Base-by-base conservation (phyloP, 2,797 vertebrate species). In the Xiphorhynchus erythropygius region DNA sequence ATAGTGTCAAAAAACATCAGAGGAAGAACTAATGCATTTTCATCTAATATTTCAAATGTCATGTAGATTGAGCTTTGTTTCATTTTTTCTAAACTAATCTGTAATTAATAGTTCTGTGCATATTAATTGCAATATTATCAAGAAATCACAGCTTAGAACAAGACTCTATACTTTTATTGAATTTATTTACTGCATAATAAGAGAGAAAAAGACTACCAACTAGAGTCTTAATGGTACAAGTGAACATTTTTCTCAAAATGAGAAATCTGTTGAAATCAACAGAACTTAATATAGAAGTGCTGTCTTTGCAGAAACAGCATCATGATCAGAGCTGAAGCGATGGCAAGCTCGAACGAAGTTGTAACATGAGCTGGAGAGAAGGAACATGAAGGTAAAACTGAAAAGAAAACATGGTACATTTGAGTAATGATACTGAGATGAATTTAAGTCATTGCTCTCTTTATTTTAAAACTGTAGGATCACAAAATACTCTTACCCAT, bases 301-400 rank as follows among this genome's bases (percentile, higher is more conserved):
- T 87, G 35, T 62, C 37, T 80, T 76, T 91, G 93, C 89, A 94
- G 82, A 88, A 92, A 77, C 19, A 71, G 49, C 50, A 46, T 59
- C 17, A n/a, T 8, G 18, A 92, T 70, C 60, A 79, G 80, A 91
- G 55, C 35, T 49, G 52, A 90, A 94, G 37, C 15, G 39, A 79
- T 8, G 15, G 64, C 65, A 78, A 86, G 76, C 69, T 77, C 59
- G 39, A 79, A 84, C 69, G 47, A 62, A 64, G 46, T 18, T 81
- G 69, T 80, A 94, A 90, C 37, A 37, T 76, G 91, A 90, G 39
- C 73, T 86, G 77, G 56, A 94, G 90, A 94, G 70, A 82, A 52
- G 50, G 55, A 94, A 84, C 16, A 49, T 52, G 47, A 84, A 63
- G 41, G 50, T 67, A 60, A 73, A 65, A 95, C 10, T 64, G 63